Base-by-base conservation (phyloP, 92 coral and sea anemone genomes). In the Pocillopora grandis region DNA sequence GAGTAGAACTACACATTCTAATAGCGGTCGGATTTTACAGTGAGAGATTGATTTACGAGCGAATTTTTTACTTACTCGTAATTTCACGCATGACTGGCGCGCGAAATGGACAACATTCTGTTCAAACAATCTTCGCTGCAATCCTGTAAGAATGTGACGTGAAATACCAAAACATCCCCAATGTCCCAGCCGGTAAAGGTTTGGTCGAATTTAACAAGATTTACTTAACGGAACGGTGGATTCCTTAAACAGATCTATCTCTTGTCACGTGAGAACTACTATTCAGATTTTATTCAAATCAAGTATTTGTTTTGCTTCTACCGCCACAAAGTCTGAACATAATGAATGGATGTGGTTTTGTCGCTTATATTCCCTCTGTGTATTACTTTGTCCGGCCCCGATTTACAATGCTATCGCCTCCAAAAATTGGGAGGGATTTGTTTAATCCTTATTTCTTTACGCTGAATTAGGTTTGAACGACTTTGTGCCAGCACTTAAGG, bases 41-140 rank as follows among this genome's bases (percentile, higher is more conserved):
- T 58, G 57, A 81, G 69, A 71, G 42, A 21, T 71, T 71, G 85
- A 81, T 59, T 59, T 71, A 35, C 14, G 70, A 21, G 49, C 37
- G 58, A 31, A 19, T 70, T 71, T 71, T 48, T 20, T 42, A 83
- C 86, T 83, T 83, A 73, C 86, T 83, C 56, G 79, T 73, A 62
- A 83, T 83, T 83, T 83, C 86, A 83, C 86, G 86, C 86, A 83
- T 83, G 86, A 80, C 52, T 83, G 86, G 56, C 79, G 80, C 61
- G 79, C 73, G 58, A 75, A 63, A 83, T 83, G 63, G 57, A 36
- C 65, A 57, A 58, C 80, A 83, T 83, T 83, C 86, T 83, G 86
- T 83, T 83, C 80, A 69, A 75, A 74, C 78, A 66, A 73, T 74
- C 86, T 74, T 23, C 72, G 71, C 86, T 16, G 73, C 35, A 64